phyloP scores from a whole-genome alignment of 2,797 vertebrate species.

The Malacoctenus gilli region DNA sequence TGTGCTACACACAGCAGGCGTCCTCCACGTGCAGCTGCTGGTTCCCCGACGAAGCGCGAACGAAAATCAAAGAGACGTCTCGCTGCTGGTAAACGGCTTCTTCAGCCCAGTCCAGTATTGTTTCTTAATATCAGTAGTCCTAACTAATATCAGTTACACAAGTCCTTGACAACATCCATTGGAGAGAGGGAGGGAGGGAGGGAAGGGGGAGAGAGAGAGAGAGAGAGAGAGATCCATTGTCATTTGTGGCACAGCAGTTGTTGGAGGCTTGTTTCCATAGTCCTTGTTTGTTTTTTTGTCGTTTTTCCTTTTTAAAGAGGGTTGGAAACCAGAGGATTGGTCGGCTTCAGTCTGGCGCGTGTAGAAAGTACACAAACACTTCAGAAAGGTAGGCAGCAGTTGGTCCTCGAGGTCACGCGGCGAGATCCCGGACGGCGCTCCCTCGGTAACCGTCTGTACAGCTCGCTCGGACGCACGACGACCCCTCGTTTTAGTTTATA shows the following conservation, averaged over 20 bases:
- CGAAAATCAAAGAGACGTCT: slow-evolving; percentile 42
- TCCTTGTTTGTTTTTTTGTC: too few relatives aligned
- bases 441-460: slow-evolving; percentile 66
- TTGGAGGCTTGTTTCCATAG: slow-evolving; percentile 64
- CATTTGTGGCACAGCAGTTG: slow-evolving; percentile 71
- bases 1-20: too few relatives aligned
- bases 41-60: too few relatives aligned
- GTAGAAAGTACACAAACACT: slow-evolving; percentile 72
- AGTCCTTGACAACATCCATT: slow-evolving; percentile 74
- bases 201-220: too few relatives aligned
- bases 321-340: slow-evolving; percentile 56
- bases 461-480: slow-evolving; percentile 40
- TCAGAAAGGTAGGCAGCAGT: slow-evolving; percentile 81
- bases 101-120: too few relatives aligned
- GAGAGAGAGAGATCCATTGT: slow-evolving; percentile 37
- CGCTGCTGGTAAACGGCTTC: slow-evolving; percentile 73
- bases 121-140: slow-evolving; percentile 68
- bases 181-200: slow-evolving; percentile 7
- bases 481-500: slow-evolving; percentile 72
- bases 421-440: slow-evolving; percentile 60
- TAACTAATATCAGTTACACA: slow-evolving; percentile 71
- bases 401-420: slow-evolving; percentile 77
- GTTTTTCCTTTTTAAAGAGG: slow-evolving; percentile 31
- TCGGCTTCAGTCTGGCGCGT: slow-evolving; percentile 45
- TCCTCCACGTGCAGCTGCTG: slow-evolving; percentile 78